phyloP scores from a whole-genome alignment of 2,888 invertebrate genomes.

The Melolontha melolontha region DNA sequence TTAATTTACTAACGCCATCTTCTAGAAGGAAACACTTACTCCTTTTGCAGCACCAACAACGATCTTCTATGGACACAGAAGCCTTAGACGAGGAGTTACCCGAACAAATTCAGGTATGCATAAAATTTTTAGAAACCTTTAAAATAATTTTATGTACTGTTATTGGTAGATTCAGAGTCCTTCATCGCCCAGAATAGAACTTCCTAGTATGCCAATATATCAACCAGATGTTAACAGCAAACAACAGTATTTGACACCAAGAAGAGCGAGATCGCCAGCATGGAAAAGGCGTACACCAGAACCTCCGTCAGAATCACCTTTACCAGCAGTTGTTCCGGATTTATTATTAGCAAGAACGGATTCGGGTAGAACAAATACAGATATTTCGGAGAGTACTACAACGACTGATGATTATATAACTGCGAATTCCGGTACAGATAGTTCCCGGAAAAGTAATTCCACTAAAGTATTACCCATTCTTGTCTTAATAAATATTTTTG shows the following conservation, averaged over 20 bases:
- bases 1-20: conserved; percentile 80
- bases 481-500: not conserved
- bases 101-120: conserved; percentile 70
- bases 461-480: conserved; percentile 70
- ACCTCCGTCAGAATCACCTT: conserved; percentile 60
- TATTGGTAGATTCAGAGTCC: conserved; percentile 47
- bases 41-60: conserved; percentile 84
- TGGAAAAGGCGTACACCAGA: conserved; percentile 50
- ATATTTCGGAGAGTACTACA: conserved; percentile 89
- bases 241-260: conserved; percentile 53
- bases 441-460: conserved; percentile 74
- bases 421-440: conserved; percentile 78
- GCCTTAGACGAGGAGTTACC: conserved; percentile 80
- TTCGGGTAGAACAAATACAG: conserved; percentile 79
- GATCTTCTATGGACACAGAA: conserved; percentile 88
- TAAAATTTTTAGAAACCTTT: not conserved
- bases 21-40: conserved; percentile 82
- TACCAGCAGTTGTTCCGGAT: conserved; percentile 62
- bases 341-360: conserved; percentile 76
- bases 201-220: conserved; percentile 47
- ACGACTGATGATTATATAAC: conserved; percentile 90
- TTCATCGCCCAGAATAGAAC: conserved; percentile 45
- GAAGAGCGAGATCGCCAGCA: conserved; percentile 51
- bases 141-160: not conserved
- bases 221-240: conserved; percentile 48